These are phyloP conservation scores for Mergus octosetaceus DNA, from an alignment of 2,797 vertebrate genomes.

Conservation along the genomic window DNA sequence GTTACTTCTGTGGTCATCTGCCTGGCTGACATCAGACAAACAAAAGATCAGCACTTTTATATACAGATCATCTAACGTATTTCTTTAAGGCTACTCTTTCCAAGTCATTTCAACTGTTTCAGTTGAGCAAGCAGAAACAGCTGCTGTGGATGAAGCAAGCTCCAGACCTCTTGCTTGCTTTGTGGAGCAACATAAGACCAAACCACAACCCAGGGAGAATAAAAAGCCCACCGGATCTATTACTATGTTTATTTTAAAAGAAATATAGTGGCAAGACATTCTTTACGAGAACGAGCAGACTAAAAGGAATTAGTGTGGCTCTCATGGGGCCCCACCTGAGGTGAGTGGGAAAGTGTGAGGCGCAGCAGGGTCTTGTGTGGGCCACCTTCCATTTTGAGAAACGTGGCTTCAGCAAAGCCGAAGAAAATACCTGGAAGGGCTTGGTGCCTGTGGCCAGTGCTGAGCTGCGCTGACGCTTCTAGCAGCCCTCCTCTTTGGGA, in stretches of 20 bases:
- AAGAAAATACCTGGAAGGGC: not conserved
- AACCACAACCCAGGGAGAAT: rapidly evolving
- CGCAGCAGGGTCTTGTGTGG: rapidly evolving
- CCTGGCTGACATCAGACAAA: not conserved
- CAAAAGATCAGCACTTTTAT: rapidly evolving
- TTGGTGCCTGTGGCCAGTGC: rapidly evolving
- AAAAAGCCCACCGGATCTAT: rapidly evolving
- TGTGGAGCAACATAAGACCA: not conserved
- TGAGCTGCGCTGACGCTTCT: rapidly evolving
- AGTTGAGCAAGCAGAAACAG: not conserved
- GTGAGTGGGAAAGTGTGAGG: not conserved
- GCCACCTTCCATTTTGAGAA: not conserved
- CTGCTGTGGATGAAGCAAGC: rapidly evolving
- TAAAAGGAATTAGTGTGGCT: rapidly evolving
- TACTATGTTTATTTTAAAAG: not conserved
- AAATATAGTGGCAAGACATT: rapidly evolving
- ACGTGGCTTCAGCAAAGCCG: rapidly evolving
- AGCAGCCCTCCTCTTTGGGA: too few relatives aligned
- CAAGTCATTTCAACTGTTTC: not conserved
- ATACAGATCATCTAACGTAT: rapidly evolving
- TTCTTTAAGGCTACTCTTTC: not conserved
- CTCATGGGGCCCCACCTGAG: rapidly evolving
- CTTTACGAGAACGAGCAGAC: rapidly evolving
- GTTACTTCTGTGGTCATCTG: not conserved
- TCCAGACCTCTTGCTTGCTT: not conserved